Evolutionary conservation across 1,140 invertebrate genomes (phyloP).

Genomic region (Panagrolaimus sp.): DNA sequence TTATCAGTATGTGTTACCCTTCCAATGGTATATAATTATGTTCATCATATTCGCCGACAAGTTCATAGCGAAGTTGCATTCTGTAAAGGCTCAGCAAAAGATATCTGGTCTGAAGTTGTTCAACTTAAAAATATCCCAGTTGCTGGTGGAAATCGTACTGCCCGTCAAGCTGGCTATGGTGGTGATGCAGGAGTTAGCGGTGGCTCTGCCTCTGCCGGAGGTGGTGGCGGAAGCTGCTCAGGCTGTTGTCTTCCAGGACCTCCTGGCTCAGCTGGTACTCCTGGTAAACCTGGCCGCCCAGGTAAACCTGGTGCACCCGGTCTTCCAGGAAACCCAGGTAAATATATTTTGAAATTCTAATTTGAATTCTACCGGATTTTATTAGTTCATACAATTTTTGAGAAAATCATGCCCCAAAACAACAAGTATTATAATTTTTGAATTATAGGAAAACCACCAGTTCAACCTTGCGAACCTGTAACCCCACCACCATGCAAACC

Average conservation of each 20-base stretch:
- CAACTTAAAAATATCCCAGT: not conserved
- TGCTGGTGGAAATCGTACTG: not conserved
- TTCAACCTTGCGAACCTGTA: constrained; percentile 39
- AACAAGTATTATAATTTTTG: too few relatives aligned
- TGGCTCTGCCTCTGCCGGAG: constrained; percentile 23
- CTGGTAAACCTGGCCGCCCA: constrained; percentile 39
- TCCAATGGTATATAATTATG: constrained; percentile 22
- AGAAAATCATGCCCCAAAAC: too few relatives aligned
- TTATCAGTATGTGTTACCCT: constrained; percentile 16
- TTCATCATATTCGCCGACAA: not conserved
- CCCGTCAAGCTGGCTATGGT: constrained; percentile 19
- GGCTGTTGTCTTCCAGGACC: constrained; percentile 22
- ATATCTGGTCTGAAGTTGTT: constrained; percentile 7
- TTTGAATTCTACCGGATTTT: too few relatives aligned
- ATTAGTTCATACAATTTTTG: too few relatives aligned
- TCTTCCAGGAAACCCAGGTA: constrained; percentile 34
- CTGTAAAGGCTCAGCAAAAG: constrained; percentile 6
- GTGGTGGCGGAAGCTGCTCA: constrained; percentile 17
- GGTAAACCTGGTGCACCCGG: constrained; percentile 39
- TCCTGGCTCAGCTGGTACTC: constrained; percentile 28
- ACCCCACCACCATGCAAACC: constrained; percentile 43
- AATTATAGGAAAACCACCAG: constrained; percentile 28
- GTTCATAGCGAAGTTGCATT: constrained; percentile 8
- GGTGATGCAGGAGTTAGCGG: constrained; percentile 19
- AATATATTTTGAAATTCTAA: not conserved